These are phyloP conservation scores for Ranitomeya variabilis DNA, from an alignment of 2,113 vertebrate species.

Conservation along the genomic window DNA sequence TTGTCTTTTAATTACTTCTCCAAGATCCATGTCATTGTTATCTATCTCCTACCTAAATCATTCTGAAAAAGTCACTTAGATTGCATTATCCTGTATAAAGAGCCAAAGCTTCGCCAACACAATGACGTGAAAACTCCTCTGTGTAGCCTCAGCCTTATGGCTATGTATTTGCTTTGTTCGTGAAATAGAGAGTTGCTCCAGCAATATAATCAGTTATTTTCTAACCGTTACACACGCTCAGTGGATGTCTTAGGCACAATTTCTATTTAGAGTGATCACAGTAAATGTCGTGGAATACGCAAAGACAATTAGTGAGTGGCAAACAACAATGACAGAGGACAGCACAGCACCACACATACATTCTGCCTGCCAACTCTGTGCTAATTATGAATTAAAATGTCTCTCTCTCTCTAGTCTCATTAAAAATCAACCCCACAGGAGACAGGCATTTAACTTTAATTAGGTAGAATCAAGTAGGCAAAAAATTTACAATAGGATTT, in stretches of 20 bases:
- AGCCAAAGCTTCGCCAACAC: not conserved
- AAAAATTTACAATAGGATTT: slow-evolving; percentile 64
- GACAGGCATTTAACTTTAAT: slow-evolving; percentile 54
- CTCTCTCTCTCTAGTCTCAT: slow-evolving; percentile 42
- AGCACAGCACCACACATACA: slow-evolving; percentile 21
- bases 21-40: not conserved
- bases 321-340: slow-evolving; percentile 51
- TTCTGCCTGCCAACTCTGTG: slow-evolving; percentile 11
- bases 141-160: not conserved
- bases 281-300: slow-evolving; percentile 21
- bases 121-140: not conserved
- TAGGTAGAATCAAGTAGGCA: slow-evolving; percentile 58
- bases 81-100: not conserved
- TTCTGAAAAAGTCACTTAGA: not conserved
- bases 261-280: slow-evolving; percentile 43
- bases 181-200: not conserved
- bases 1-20: not conserved
- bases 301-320: slow-evolving; percentile 32
- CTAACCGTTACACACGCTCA: not conserved
- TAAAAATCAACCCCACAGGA: slow-evolving; percentile 38
- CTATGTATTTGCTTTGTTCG: not conserved
- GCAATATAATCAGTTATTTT: slow-evolving; percentile 8
- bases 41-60: not conserved
- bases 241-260: slow-evolving; percentile 13
- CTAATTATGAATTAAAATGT: slow-evolving; percentile 61